Evolutionary conservation across 37 sponge, comb jelly and placozoan species (phyloP).

Genomic region (Bolinopsis microptera): DNA sequence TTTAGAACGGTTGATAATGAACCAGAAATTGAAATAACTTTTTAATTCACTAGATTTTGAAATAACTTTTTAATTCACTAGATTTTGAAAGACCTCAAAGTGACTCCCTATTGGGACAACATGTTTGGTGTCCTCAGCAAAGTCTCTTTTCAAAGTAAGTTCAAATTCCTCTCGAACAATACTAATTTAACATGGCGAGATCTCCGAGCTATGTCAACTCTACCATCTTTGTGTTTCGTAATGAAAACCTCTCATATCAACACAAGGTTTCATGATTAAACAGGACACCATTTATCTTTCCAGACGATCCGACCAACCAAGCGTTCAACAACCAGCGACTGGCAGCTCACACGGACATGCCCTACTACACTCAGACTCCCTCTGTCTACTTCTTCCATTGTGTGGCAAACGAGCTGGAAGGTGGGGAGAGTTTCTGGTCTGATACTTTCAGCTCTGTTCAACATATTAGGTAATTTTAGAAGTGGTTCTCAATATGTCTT

Average conservation of each 20-base stretch:
- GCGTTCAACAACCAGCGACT: conserved; percentile 15
- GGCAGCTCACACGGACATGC: not conserved
- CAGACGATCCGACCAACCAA: conserved; percentile 18
- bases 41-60: too few relatives aligned
- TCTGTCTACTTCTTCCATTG: conserved; percentile 42
- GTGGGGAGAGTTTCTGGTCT: conserved; percentile 16
- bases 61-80: too few relatives aligned
- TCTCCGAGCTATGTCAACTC: too few relatives aligned
- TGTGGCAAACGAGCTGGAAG: conserved; percentile 30
- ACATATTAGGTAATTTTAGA: not conserved
- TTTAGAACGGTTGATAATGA: too few relatives aligned
- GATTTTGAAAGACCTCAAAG: not conserved
- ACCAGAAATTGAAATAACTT: too few relatives aligned
- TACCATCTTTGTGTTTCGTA: too few relatives aligned
- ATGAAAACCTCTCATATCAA: too few relatives aligned
- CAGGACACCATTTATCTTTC: too few relatives aligned
- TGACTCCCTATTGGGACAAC: conserved; percentile 13
- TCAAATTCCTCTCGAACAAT: not conserved
- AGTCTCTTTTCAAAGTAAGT: not conserved
- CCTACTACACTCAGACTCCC: conserved; percentile 18
- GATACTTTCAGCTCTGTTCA: conserved; percentile 11
- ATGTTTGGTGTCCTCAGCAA: not conserved
- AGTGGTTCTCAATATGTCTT: too few relatives aligned
- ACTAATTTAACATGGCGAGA: not conserved
- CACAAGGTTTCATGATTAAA: too few relatives aligned